These are phyloP conservation scores for Melitaea cinxia DNA, from an alignment of 1,140 invertebrate genomes.

Conservation along the genomic window DNA sequence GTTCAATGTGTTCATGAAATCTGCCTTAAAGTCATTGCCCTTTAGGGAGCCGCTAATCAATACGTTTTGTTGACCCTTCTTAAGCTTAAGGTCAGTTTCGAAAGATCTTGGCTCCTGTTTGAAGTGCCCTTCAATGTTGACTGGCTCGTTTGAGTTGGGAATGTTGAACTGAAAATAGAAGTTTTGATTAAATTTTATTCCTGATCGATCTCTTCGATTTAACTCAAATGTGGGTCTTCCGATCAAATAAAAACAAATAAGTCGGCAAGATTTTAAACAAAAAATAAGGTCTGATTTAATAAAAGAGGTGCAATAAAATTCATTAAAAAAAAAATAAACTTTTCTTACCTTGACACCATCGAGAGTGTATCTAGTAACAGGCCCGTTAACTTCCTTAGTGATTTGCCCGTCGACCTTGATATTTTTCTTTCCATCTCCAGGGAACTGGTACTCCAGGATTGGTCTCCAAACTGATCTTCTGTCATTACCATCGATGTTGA, in stretches of 20 bases:
- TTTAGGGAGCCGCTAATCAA: conserved; percentile 70
- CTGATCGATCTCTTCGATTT: too few species aligned
- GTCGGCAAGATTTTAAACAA: not conserved
- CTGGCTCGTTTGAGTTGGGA: conserved; percentile 49
- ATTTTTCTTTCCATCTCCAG: conserved; percentile 76
- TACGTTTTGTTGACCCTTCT: conserved; percentile 78
- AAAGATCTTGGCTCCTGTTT: conserved; percentile 63
- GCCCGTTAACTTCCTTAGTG: conserved; percentile 48
- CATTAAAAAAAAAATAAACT: not conserved
- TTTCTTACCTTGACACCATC: conserved; percentile 45
- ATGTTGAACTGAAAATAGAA: conserved; percentile 35
- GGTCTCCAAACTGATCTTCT: conserved; percentile 84
- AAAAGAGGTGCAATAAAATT: too few species aligned
- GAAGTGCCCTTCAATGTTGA: conserved; percentile 80
- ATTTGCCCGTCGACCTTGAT: conserved; percentile 68
- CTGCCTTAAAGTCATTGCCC: conserved; percentile 67
- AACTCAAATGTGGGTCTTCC: too few species aligned
- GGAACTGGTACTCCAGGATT: conserved; percentile 85
- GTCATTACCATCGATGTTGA: conserved; percentile 82
- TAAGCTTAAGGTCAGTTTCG: conserved; percentile 80
- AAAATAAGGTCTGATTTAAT: too few species aligned
- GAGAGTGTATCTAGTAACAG: conserved; percentile 74
- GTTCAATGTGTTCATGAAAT: conserved; percentile 81
- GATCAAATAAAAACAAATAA: too few species aligned
- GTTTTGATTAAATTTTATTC: not conserved